Percentiles rank a stretch among this genome's conserved stretches.
phyloP scores from a whole-genome alignment of 2,113 vertebrate species.

The Triplophysa dalaica region DNA sequence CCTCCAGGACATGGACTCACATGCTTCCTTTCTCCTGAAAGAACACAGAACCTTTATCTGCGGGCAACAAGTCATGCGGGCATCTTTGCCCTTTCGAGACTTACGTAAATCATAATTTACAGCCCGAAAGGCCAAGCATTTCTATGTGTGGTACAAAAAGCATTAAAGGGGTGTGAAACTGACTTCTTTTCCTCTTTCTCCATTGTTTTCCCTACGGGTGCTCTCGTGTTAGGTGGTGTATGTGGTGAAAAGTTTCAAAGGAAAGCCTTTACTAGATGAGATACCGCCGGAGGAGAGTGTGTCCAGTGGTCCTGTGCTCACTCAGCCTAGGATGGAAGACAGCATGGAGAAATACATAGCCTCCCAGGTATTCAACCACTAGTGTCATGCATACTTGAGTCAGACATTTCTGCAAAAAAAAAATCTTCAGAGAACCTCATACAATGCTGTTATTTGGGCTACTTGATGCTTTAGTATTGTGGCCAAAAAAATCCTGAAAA shows the following conservation, averaged over 20 bases:
- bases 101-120: slow-evolving; percentile 50
- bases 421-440: too few species aligned
- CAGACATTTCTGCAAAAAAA: background rate
- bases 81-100: slow-evolving; percentile 16
- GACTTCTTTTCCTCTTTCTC: background rate
- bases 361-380: slow-evolving; percentile 52
- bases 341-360: slow-evolving; percentile 55
- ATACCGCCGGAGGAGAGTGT: slow-evolving; percentile 56
- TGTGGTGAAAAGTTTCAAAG: slow-evolving; percentile 62
- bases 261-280: slow-evolving; percentile 54
- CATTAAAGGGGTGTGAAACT: slow-evolving; percentile 5
- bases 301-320: slow-evolving; percentile 41
- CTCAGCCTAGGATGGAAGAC: slow-evolving; percentile 49
- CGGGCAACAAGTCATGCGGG: slow-evolving; percentile 46
- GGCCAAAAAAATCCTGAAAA: too few species aligned
- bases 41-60: slow-evolving; percentile 42
- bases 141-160: slow-evolving; percentile 19
- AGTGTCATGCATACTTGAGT: background rate
- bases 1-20: slow-evolving; percentile 43
- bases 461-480: too few species aligned
- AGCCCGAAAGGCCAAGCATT: background rate
- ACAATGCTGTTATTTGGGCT: too few species aligned
- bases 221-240: slow-evolving; percentile 53
- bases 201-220: background rate
- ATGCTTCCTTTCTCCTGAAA: slow-evolving; percentile 20